Evolutionary conservation across 2,797 vertebrate genomes (phyloP).

Genomic region (Eulemur coronatus): DNA sequence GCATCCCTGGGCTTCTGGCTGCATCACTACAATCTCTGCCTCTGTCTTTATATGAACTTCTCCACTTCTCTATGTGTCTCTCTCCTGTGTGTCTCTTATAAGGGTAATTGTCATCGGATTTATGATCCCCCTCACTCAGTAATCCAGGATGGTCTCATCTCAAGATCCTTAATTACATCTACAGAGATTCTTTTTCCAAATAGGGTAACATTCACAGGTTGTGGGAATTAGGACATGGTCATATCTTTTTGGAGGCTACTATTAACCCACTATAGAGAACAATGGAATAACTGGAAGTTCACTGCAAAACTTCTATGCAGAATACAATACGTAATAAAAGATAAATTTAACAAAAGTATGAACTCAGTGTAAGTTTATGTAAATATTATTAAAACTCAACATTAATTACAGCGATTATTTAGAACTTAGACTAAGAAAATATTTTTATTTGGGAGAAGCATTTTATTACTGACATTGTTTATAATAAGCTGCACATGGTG

Average conservation of each 20-base stretch:
- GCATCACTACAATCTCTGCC: neutral
- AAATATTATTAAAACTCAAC: neutral
- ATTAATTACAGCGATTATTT: neutral
- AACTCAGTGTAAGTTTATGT: neutral
- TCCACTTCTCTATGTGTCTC: neutral
- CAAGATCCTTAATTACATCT: neutral
- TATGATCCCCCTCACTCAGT: neutral
- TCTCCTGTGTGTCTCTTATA: neutral
- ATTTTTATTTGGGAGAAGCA: neutral
- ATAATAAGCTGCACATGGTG: neutral
- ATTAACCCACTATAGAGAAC: neutral
- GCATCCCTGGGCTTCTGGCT: neutral
- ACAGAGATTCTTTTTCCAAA: neutral
- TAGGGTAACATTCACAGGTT: neutral
- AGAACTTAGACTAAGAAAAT: neutral
- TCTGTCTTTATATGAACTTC: neutral
- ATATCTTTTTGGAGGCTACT: neutral
- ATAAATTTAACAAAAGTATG: neutral
- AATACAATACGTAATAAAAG: neutral
- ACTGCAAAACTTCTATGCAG: neutral
- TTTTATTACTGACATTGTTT: constrained; percentile 31
- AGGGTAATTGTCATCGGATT: neutral
- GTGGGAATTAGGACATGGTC: neutral
- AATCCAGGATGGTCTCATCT: neutral
- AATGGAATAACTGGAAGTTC: neutral